phyloP scores from a whole-genome alignment of 2,113 vertebrate species.

The Poecilia latipinna region DNA sequence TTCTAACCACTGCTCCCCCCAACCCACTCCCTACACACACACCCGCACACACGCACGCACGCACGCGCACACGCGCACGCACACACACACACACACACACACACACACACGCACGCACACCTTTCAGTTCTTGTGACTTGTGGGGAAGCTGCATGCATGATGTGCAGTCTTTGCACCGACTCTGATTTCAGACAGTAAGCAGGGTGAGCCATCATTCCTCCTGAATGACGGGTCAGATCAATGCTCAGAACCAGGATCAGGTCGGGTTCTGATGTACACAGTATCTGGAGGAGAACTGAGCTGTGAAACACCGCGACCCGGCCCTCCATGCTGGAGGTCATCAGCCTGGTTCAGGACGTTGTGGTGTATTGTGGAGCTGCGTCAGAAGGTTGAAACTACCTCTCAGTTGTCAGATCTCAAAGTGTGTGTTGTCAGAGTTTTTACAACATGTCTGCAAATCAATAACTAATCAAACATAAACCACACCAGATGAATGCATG shows the following conservation, averaged over 20 bases:
- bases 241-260: neutral
- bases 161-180: conserved; percentile 7
- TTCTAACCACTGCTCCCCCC: conserved; percentile 22
- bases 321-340: no score
- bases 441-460: no score
- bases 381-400: no score
- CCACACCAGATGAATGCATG: neutral
- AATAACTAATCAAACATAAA: neutral
- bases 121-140: conserved; percentile 22
- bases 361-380: neutral
- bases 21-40: conserved; percentile 4
- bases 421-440: no score
- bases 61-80: no score
- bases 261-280: neutral
- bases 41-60: no score
- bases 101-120: neutral
- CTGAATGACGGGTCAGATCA: neutral
- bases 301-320: neutral
- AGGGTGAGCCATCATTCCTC: neutral
- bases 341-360: no score
- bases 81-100: no score
- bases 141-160: conserved; percentile 9
- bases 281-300: neutral
- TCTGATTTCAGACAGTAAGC: conserved; percentile 7
- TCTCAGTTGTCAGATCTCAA: neutral